A percentile compares a stretch with the other conserved stretches of the same genome.
Conservation (phyloP, 2,797 vertebrate genomes). For the Sebastes diaconus region DNA sequence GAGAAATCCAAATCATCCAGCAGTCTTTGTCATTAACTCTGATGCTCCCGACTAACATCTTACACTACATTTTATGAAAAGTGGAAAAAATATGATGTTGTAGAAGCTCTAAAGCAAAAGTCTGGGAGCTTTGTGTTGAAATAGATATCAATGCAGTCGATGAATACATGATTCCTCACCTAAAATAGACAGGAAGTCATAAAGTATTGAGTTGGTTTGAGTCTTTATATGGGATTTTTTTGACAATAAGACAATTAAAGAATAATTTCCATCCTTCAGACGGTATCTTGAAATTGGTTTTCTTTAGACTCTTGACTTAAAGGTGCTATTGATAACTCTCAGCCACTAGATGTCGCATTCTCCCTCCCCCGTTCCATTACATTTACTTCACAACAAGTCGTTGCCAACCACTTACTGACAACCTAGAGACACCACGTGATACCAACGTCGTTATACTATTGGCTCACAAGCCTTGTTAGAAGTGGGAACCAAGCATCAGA, state of each 20-base stretch:
- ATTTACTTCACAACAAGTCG: too few species aligned
- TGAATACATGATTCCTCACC: background rate
- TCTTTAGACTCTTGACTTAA: background rate
- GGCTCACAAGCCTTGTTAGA: too few species aligned
- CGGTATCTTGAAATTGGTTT: background rate
- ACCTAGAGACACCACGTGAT: too few species aligned
- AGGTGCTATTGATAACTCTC: background rate
- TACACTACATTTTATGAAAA: background rate
- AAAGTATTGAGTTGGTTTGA: background rate
- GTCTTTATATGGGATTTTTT: background rate
- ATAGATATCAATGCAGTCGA: background rate
- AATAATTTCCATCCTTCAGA: background rate
- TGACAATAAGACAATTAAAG: background rate
- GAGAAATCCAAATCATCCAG: background rate
- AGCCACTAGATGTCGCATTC: too few species aligned
- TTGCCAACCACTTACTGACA: too few species aligned
- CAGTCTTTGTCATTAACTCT: background rate
- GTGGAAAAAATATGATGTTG: background rate
- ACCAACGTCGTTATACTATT: too few species aligned
- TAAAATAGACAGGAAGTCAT: background rate
- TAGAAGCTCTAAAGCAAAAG: background rate
- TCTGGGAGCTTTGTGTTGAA: background rate
- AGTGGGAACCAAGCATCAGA: too few species aligned
- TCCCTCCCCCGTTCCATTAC: too few species aligned
- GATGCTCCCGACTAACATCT: background rate